A percentile compares a stretch with the other conserved stretches of the same genome.
phyloP scores from a whole-genome alignment of 2,113 vertebrate species.

The Leptodactylus fuscus region DNA sequence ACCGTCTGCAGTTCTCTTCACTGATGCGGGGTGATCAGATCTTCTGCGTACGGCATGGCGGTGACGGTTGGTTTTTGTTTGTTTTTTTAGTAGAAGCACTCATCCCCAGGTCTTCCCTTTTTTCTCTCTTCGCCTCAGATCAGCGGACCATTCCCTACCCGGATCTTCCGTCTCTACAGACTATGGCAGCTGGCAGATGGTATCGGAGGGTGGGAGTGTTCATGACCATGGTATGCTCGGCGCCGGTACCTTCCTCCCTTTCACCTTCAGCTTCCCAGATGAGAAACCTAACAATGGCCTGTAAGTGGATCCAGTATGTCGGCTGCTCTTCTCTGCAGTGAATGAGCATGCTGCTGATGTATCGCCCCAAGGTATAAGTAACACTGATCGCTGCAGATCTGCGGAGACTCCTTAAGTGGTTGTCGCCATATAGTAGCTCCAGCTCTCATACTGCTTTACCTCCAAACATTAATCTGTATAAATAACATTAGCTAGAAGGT shows the following conservation, averaged over 20 bases:
- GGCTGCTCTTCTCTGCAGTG: slow-evolving; percentile 52
- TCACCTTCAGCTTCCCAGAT: slow-evolving; percentile 95
- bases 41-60: neutral
- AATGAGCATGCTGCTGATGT: neutral
- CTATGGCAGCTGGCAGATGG: slow-evolving; percentile 99
- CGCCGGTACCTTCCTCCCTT: slow-evolving; percentile 86
- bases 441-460: too few species aligned
- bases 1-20: neutral
- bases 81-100: slow-evolving; percentile 64
- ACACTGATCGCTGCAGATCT: neutral
- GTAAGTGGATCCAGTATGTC: slow-evolving; percentile 82
- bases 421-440: too few species aligned
- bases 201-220: slow-evolving; percentile 97
- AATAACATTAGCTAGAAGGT: too few species aligned
- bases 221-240: slow-evolving; percentile 87
- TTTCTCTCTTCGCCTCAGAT: slow-evolving; percentile 85
- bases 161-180: slow-evolving; percentile 97
- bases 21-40: neutral
- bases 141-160: slow-evolving; percentile 86
- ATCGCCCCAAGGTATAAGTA: neutral
- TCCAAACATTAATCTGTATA: too few species aligned
- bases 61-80: slow-evolving; percentile 46
- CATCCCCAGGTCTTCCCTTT: slow-evolving; percentile 69
- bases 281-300: slow-evolving; percentile 88
- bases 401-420: too few species aligned